A percentile compares a stretch with the other conserved stretches of the same genome.
Evolutionary conservation across 2,113 vertebrate genomes (phyloP).

Genomic region (Nestor notabilis): DNA sequence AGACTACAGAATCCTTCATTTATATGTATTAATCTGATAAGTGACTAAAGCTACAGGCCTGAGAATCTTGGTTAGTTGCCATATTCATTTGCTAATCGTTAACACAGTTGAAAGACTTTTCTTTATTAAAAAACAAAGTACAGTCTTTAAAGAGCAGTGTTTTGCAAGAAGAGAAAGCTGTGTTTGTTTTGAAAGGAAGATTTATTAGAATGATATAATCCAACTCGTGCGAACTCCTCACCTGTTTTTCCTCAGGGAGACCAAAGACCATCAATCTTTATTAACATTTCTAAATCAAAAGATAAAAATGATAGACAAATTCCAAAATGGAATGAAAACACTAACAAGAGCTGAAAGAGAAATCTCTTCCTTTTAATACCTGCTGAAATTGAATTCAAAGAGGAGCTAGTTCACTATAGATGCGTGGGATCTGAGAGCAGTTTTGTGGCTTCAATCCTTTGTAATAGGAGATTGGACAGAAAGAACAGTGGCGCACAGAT

Average conservation of each 20-base stretch:
- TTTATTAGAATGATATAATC: slow-evolving; percentile 74
- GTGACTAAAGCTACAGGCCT: slow-evolving; percentile 47
- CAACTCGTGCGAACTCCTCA: slow-evolving; percentile 61
- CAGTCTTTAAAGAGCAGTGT: slow-evolving; percentile 15
- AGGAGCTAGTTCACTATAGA: background rate
- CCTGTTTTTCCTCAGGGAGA: slow-evolving; percentile 79
- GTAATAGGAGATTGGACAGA: background rate
- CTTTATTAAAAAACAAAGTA: slow-evolving; percentile 34
- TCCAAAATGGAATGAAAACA: slow-evolving; percentile 61
- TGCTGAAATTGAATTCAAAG: slow-evolving; percentile 1
- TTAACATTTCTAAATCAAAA: slow-evolving; percentile 66
- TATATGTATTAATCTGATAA: slow-evolving; percentile 22
- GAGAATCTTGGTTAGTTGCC: slow-evolving; percentile 49
- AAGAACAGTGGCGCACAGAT: background rate
- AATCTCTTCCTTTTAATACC: slow-evolving; percentile 21
- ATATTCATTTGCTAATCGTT: slow-evolving; percentile 47
- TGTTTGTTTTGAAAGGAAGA: slow-evolving; percentile 72
- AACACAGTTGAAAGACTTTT: slow-evolving; percentile 50
- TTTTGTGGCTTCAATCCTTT: background rate
- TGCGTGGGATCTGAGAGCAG: background rate
- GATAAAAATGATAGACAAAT: slow-evolving; percentile 72
- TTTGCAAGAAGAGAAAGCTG: slow-evolving; percentile 59
- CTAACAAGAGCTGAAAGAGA: slow-evolving; percentile 23
- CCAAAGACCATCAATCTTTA: slow-evolving; percentile 68
- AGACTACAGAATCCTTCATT: background rate